Base-by-base conservation (phyloP, 2,888 invertebrate species). In the Philaethria dido region DNA sequence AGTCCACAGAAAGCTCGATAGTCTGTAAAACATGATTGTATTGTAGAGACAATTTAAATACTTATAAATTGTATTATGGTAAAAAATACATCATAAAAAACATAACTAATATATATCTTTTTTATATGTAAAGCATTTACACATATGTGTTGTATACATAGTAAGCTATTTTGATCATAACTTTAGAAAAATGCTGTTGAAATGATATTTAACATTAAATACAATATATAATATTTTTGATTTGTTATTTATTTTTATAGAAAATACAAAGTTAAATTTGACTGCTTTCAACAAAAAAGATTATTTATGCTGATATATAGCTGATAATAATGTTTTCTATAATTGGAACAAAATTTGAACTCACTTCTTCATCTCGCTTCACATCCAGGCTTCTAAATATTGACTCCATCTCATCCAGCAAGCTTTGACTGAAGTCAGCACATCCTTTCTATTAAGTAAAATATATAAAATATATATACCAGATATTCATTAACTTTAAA, bases 361-460 rank as follows among this genome's bases (percentile, higher is more conserved):
- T 74, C 71, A 77, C 69, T 47, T 86, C 85, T 14, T 83, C 82
- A 14, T 77, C 77, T 9, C 77, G 76, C 50, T 78, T 78, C 18
- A 79, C 80, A 60, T 93, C 93, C 44, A 93, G 80, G 66, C 86
- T 95, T 61, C 95, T 95, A 80, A 99, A 97, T 93, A 99, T 97
- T 64, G 97, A 96, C 78, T 97, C 96, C 94, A 97, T 96, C 85
- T 97, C 97, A 78, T 98, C 98, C 82, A 99, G 93, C 62, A 99
- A 91, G 70, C 98, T 98, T 14, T 98, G 97, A 5, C 98, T 98
- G 80, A 97, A 95, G 80, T 97, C 97, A 0, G 81, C 80, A 73
- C 80, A 84, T 29, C 81, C 80, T 78, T 84, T 88, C 89, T 89
- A 80, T 33, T 22, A 64, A 14, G 0, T 47, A 29, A 47, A 47